Evolutionary conservation across 2,113 vertebrate species (phyloP).

Genomic region (Cyprinodon brontotheroides): DNA sequence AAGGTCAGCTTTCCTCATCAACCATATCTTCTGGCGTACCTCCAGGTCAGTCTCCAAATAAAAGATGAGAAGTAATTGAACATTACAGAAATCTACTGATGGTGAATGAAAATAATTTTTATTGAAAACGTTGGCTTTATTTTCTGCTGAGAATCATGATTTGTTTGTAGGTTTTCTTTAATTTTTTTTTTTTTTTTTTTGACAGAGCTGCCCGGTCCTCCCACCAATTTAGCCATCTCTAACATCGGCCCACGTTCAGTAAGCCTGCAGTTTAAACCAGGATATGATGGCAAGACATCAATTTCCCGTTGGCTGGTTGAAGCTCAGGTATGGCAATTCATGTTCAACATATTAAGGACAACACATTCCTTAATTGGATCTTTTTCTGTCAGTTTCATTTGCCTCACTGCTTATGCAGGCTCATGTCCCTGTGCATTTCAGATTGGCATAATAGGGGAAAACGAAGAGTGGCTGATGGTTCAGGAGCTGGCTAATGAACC

Average conservation of each 20-base stretch:
- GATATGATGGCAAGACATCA: slow-evolving; percentile 97
- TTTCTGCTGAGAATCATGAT: not conserved
- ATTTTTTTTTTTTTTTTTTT: slow-evolving; percentile 1
- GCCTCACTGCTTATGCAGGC: not conserved
- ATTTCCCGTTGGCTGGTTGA: slow-evolving; percentile 97
- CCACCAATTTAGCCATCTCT: slow-evolving; percentile 94
- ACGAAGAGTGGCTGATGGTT: slow-evolving; percentile 88
- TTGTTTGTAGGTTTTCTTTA: not conserved
- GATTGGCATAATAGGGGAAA: slow-evolving; percentile 89
- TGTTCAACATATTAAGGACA: not conserved
- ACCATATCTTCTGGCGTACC: slow-evolving; percentile 98
- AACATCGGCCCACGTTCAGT: slow-evolving; percentile 94
- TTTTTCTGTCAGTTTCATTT: slow-evolving; percentile 14
- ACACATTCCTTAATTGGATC: not conserved
- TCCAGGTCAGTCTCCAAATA: slow-evolving; percentile 83
- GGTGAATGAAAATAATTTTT: not conserved
- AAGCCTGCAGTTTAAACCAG: slow-evolving; percentile 92
- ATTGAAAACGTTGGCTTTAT: not conserved
- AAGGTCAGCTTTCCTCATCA: slow-evolving; percentile 91
- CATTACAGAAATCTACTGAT: slow-evolving; percentile 4
- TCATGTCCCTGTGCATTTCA: slow-evolving; percentile 62
- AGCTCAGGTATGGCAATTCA: slow-evolving; percentile 84
- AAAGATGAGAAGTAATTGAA: not conserved
- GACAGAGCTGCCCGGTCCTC: slow-evolving; percentile 92
- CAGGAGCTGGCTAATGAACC: slow-evolving; percentile 92